Evolutionary conservation across 2,888 invertebrate genomes (phyloP).

Genomic region (Lochmaea crataegi): DNA sequence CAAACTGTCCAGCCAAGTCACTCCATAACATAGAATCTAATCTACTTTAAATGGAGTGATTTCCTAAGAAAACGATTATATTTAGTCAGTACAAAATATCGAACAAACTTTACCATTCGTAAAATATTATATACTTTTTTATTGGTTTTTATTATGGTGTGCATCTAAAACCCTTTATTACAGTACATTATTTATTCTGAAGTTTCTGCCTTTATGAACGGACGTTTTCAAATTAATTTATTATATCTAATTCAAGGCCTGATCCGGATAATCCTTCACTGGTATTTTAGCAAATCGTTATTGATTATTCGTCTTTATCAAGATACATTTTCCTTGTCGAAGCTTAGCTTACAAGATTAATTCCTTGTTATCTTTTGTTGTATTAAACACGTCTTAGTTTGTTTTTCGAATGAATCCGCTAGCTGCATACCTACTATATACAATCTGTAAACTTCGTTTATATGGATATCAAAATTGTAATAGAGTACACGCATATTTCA

Average conservation of each 20-base stretch:
- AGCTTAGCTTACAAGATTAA: not conserved
- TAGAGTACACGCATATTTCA: too few species aligned
- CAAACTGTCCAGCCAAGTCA: too few species aligned
- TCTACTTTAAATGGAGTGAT: too few species aligned
- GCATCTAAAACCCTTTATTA: not conserved
- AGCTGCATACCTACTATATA: not conserved
- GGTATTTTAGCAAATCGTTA: not conserved
- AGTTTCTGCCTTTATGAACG: not conserved
- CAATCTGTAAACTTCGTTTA: not conserved
- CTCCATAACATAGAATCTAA: too few species aligned
- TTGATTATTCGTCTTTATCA: not conserved
- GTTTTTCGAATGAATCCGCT: not conserved
- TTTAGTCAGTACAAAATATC: too few species aligned
- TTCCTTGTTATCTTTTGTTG: not conserved
- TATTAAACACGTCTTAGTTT: not conserved
- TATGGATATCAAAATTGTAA: too few species aligned
- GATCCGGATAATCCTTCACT: not conserved
- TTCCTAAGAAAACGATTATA: too few species aligned
- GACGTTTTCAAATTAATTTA: not conserved
- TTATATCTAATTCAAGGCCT: not conserved
- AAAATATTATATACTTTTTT: too few species aligned
- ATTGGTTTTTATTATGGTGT: too few species aligned
- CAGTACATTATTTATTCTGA: not conserved
- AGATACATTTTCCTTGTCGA: slow-evolving; percentile 1
- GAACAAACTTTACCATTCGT: too few species aligned